Base-by-base conservation (phyloP, 35 echinoderm and acorn worm genomes). In the Eucidaris tribuloides region DNA sequence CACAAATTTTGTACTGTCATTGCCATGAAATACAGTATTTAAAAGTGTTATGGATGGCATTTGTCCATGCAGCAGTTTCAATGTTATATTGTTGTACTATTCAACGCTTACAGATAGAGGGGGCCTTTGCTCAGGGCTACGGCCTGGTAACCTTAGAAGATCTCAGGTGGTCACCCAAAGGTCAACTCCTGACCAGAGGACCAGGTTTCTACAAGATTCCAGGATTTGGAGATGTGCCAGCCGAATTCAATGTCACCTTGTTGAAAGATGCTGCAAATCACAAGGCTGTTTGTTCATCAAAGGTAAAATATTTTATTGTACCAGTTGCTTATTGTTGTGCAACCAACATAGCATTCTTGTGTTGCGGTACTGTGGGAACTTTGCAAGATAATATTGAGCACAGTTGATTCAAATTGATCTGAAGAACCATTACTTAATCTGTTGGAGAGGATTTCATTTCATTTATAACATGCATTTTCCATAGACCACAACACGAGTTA, bases 61-160 rank as follows among this genome's bases (percentile, higher is more conserved):
- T n/a, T n/a, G n/a, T n/a, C n/a, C n/a, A n/a, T n/a, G n/a, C n/a
- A n/a, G n/a, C n/a, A n/a, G n/a, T n/a, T n/a, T n/a, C n/a, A n/a
- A n/a, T n/a, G n/a, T n/a, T n/a, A n/a, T n/a, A n/a, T n/a, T n/a
- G n/a, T n/a, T n/a, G n/a, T n/a, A n/a, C n/a, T n/a, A n/a, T n/a
- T n/a, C n/a, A n/a, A n/a, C n/a, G n/a, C n/a, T n/a, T n/a, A n/a
- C 37, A 96, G 93, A 91, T 96, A 84, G 93, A 96, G 65, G 93
- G 93, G 14, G 93, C 57, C 58, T 96, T 91, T 54, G 45, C 87
- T 35, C 93, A 96, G 58, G 93, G 93, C 22, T 96, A 96, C 50
- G 93, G 93, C 40, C 76, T 82, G 33, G 83, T 84, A 55, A 80
- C 82, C 15, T 45, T 91, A 15, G 93, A 96, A 80, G 93, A 96